These are phyloP conservation scores for Microplitis demolitor DNA, from an alignment of 1,140 invertebrate genomes.

Conservation along the genomic window DNA sequence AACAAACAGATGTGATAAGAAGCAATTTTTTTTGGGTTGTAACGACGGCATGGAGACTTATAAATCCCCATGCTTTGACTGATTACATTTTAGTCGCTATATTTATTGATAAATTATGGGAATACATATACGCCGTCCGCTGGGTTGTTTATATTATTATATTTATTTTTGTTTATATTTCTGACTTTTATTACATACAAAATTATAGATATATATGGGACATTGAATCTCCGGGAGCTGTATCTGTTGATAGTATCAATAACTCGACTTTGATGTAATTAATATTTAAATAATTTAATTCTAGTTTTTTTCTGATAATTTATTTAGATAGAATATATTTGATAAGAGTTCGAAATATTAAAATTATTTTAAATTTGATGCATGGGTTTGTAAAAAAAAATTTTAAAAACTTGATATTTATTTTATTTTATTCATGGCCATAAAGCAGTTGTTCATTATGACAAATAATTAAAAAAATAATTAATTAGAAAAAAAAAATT, in stretches of 20 bases:
- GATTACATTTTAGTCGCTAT: conserved; percentile 78
- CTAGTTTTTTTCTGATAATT: no score
- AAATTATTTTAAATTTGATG: no score
- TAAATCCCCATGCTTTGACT: conserved; percentile 79
- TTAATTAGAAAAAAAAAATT: no score
- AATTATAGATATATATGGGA: conserved; percentile 23
- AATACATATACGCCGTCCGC: conserved; percentile 69
- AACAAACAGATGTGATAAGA: conserved; percentile 54
- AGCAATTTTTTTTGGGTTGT: conserved; percentile 75
- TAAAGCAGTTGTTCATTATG: no score
- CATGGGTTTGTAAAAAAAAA: no score
- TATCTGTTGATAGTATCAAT: neutral
- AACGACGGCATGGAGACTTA: conserved; percentile 76
- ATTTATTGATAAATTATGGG: conserved; percentile 80
- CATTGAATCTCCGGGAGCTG: neutral
- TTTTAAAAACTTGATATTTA: no score
- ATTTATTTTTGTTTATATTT: conserved; percentile 64
- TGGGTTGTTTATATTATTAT: conserved; percentile 67
- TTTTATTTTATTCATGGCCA: no score
- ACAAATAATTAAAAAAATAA: no score
- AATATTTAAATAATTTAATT: neutral
- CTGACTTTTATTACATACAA: conserved; percentile 58
- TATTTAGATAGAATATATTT: no score
- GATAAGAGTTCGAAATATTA: no score
- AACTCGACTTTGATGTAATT: neutral